phyloP scores from a whole-genome alignment of 30 jellyfish, hydroid and myxozoan genomes.

The Aurelia aurita region DNA sequence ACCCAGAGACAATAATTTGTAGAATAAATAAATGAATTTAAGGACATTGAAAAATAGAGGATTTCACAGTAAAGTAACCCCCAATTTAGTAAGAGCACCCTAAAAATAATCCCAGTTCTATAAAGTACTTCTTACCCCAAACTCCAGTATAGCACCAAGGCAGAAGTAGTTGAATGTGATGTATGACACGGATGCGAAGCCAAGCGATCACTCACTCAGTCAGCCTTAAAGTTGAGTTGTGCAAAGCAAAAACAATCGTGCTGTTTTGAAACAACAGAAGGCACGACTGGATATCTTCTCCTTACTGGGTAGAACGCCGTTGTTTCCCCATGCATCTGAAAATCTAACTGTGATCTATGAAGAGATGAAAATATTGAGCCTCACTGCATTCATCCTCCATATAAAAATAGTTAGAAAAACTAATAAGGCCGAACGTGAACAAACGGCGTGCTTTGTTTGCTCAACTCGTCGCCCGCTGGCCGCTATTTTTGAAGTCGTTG shows the following conservation, averaged over 20 bases:
- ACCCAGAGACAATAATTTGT: too few relatives aligned
- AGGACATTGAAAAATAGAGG: too few relatives aligned
- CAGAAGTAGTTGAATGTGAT: neutral
- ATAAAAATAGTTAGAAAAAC: conserved; percentile 77
- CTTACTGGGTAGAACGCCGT: conserved; percentile 69
- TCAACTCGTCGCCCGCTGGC: conserved; percentile 44
- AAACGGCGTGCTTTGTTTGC: conserved; percentile 66
- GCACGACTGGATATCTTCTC: conserved; percentile 67
- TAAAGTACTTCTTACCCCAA: too few relatives aligned
- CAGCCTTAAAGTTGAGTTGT: conserved; percentile 56
- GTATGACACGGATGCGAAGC: conserved; percentile 42
- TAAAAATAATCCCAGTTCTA: too few relatives aligned
- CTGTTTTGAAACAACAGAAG: conserved; percentile 65
- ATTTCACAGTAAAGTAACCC: too few relatives aligned
- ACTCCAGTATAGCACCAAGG: too few relatives aligned
- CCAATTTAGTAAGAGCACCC: too few relatives aligned
- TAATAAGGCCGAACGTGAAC: conserved; percentile 63
- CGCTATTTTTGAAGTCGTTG: neutral
- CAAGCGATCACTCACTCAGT: conserved; percentile 18
- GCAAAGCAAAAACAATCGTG: conserved; percentile 73
- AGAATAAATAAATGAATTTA: too few relatives aligned
- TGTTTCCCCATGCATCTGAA: conserved; percentile 73
- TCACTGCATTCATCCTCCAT: conserved; percentile 58
- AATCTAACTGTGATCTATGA: conserved; percentile 62
- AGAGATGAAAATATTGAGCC: conserved; percentile 61